phyloP scores from a whole-genome alignment of 1,140 invertebrate genomes.

The Drosophila kurseongensis region DNA sequence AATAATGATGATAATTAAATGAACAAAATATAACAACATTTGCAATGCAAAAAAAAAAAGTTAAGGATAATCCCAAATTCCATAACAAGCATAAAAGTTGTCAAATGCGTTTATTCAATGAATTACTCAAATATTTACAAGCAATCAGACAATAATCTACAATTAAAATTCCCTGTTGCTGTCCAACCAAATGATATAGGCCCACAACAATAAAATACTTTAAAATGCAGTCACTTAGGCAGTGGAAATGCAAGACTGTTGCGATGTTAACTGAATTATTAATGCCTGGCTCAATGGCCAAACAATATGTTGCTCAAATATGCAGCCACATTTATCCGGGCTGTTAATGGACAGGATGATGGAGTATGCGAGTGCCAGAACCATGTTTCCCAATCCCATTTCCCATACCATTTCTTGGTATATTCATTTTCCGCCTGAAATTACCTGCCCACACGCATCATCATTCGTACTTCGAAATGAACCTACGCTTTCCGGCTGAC shows the following conservation, averaged over 20 bases:
- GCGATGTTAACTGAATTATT: conserved; percentile 22
- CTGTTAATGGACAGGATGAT: conserved; percentile 38
- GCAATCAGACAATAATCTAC: not conserved
- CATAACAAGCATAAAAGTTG: not conserved
- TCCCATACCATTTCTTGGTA: conserved; percentile 4
- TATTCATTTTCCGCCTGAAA: conserved; percentile 9
- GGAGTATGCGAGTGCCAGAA: not conserved
- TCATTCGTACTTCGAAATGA: not conserved
- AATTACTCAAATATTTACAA: not conserved
- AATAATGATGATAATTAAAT: not conserved
- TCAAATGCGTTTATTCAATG: not conserved
- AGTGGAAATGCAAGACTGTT: not conserved
- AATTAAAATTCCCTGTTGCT: not conserved
- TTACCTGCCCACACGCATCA: conserved; percentile 12
- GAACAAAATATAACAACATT: not conserved
- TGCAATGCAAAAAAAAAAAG: not conserved
- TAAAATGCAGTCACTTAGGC: conserved; percentile 1
- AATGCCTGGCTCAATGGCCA: conserved; percentile 22
- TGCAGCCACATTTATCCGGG: conserved; percentile 3
- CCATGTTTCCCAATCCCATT: conserved; percentile 3
- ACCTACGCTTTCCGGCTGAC: conserved; percentile 7
- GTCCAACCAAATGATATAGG: not conserved
- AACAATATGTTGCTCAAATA: conserved; percentile 10
- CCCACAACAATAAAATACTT: not conserved
- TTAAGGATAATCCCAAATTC: not conserved